These are phyloP conservation scores for Atrichornis clamosus DNA, from an alignment of 2,113 vertebrate species.

Conservation along the genomic window DNA sequence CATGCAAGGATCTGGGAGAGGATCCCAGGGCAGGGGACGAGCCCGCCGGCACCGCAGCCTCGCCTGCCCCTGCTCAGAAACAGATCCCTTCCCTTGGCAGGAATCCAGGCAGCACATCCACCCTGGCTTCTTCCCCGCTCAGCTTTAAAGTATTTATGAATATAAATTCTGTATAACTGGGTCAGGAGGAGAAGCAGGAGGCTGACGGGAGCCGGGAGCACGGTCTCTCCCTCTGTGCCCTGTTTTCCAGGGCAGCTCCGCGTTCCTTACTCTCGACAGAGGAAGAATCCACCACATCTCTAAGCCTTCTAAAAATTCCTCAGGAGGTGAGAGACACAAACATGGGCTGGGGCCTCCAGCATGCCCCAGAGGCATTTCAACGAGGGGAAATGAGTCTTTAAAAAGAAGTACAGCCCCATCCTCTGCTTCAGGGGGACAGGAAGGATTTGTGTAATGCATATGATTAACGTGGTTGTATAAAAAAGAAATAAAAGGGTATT, in stretches of 20 bases:
- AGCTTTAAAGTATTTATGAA: conserved; percentile 60
- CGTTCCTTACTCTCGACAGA: neutral
- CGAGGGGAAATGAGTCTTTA: neutral
- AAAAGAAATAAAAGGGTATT: neutral
- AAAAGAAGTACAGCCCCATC: neutral
- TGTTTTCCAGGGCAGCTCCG: neutral
- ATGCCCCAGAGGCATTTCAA: neutral
- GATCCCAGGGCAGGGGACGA: neutral
- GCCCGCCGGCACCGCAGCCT: neutral
- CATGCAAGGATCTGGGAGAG: neutral
- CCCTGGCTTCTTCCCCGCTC: neutral
- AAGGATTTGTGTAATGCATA: neutral
- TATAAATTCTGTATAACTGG: conserved; percentile 41
- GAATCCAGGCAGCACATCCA: conserved; percentile 15
- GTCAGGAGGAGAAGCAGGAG: conserved; percentile 39
- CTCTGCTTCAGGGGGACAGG: neutral
- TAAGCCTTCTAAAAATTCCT: conserved; percentile 21
- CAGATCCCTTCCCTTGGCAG: conserved; percentile 50
- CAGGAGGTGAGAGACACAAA: neutral
- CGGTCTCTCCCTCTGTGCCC: neutral
- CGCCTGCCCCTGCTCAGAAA: neutral
- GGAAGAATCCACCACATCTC: neutral
- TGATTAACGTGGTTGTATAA: neutral
- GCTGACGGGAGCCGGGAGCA: neutral
- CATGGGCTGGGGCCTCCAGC: neutral